Evolutionary conservation across 2,888 invertebrate species (phyloP).

Genomic region (Parnassius orleans): DNA sequence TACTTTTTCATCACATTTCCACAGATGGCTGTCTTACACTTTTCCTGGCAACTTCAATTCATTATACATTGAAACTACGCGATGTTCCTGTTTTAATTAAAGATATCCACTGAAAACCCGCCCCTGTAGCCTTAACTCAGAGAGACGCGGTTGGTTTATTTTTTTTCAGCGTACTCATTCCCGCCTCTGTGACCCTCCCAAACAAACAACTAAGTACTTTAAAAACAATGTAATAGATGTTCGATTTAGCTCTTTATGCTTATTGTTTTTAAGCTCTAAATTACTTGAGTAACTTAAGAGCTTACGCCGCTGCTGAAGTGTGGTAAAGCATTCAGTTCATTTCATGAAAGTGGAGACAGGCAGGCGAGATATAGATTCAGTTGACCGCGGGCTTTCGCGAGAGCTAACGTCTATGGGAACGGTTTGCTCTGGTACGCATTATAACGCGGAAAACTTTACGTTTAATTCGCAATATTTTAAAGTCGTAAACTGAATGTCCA

Average conservation of each 20-base stretch:
- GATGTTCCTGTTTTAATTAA: slow-evolving; percentile 77
- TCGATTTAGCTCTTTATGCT: slow-evolving; percentile 28
- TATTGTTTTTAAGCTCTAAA: slow-evolving; percentile 22
- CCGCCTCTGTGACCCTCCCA: slow-evolving; percentile 80
- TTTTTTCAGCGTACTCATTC: slow-evolving; percentile 79
- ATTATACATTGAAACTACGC: slow-evolving; percentile 56
- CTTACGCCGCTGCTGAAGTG: slow-evolving; percentile 45
- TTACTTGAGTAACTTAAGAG: slow-evolving; percentile 28
- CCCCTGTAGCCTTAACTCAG: slow-evolving; percentile 76
- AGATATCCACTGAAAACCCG: slow-evolving; percentile 74
- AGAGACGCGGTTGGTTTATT: slow-evolving; percentile 80
- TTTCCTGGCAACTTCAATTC: slow-evolving; percentile 60
- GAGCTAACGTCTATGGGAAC: slow-evolving; percentile 46
- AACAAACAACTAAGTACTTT: slow-evolving; percentile 77
- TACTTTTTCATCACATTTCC: slow-evolving; percentile 35
- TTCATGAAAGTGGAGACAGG: slow-evolving; percentile 75
- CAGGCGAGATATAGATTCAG: slow-evolving; percentile 60
- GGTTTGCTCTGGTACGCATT: slow-evolving; percentile 29
- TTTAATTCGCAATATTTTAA: slow-evolving; percentile 3
- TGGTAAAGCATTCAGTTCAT: slow-evolving; percentile 66
- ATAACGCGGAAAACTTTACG: slow-evolving; percentile 68
- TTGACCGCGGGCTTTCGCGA: slow-evolving; percentile 77
- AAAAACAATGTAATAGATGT: slow-evolving; percentile 60
- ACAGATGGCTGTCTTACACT: slow-evolving; percentile 40
- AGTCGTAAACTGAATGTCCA: neutral